Conservation (phyloP, 2,797 vertebrate genomes). For the Oreortyx pictus region DNA sequence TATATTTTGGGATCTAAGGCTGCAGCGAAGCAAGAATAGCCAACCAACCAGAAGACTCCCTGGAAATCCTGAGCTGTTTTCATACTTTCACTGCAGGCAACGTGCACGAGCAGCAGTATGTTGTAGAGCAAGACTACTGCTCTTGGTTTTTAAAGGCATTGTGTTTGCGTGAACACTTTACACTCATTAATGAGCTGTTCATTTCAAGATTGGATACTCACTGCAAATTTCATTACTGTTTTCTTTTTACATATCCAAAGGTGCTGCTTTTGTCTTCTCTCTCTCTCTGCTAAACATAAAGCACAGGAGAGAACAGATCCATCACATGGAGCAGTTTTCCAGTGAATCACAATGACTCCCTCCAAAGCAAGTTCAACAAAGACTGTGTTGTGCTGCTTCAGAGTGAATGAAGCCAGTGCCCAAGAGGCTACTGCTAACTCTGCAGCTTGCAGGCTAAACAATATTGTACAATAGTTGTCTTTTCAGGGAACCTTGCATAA, state of each 20-base stretch:
- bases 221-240: not conserved
- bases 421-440: not conserved
- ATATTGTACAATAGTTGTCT: not conserved
- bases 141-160: not conserved
- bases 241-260: not conserved
- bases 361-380: constrained; percentile 35
- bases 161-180: not conserved
- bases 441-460: constrained; percentile 32
- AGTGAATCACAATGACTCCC: constrained; percentile 33
- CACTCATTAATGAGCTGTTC: not conserved
- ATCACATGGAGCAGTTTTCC: not conserved
- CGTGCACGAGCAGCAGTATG: not conserved
- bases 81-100: not conserved
- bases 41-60: not conserved
- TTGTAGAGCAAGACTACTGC: not conserved
- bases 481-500: not conserved
- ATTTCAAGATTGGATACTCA: not conserved
- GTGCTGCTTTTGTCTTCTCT: not conserved
- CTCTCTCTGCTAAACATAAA: not conserved
- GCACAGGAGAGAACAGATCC: not conserved
- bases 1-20: not conserved
- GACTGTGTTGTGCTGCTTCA: constrained; percentile 4
- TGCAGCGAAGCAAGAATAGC: constrained; percentile 41
- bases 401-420: constrained; percentile 14
- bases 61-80: not conserved